A percentile compares a stretch with the other conserved stretches of the same genome.
These are phyloP conservation scores for Leucophenga maculata DNA, from an alignment of 2,888 invertebrate genomes.

Conservation along the genomic window DNA sequence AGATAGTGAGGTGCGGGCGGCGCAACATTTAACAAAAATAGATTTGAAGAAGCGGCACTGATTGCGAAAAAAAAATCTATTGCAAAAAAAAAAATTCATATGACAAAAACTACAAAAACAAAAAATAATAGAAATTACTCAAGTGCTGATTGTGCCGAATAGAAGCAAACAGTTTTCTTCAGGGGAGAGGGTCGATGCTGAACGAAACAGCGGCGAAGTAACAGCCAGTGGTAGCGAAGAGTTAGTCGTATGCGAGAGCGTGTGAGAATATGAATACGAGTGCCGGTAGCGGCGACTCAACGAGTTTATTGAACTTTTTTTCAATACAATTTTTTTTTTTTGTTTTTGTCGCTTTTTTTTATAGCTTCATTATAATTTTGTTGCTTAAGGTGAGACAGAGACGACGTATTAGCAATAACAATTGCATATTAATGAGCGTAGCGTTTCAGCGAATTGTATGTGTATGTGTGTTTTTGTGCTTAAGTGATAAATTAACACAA, in stretches of 20 bases:
- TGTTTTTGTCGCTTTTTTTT: constrained; percentile 49
- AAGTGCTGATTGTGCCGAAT: constrained; percentile 49
- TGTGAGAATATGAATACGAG: constrained; percentile 12
- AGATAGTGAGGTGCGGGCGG: too few species aligned
- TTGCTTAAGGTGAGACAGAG: constrained; percentile 33
- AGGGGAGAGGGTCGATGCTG: not conserved
- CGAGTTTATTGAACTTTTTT: constrained; percentile 67
- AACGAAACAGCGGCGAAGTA: constrained; percentile 21
- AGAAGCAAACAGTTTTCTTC: constrained; percentile 40
- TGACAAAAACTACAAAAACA: not conserved
- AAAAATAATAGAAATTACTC: constrained; percentile 33
- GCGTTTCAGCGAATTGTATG: constrained; percentile 34
- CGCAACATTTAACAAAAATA: not conserved
- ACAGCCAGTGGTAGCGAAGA: constrained; percentile 13
- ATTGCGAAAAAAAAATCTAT: not conserved
- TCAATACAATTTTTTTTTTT: constrained; percentile 45
- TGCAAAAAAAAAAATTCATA: not conserved
- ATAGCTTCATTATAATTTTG: constrained; percentile 54
- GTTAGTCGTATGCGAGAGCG: constrained; percentile 27
- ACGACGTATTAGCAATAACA: constrained; percentile 19
- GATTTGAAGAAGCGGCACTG: not conserved
- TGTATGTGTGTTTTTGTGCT: constrained; percentile 27
- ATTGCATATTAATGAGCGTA: constrained; percentile 58
- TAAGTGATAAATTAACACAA: constrained; percentile 53
- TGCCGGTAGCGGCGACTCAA: constrained; percentile 15